Evolutionary conservation across 2,888 invertebrate species (phyloP).

Genomic region (Oligia latruncula): DNA sequence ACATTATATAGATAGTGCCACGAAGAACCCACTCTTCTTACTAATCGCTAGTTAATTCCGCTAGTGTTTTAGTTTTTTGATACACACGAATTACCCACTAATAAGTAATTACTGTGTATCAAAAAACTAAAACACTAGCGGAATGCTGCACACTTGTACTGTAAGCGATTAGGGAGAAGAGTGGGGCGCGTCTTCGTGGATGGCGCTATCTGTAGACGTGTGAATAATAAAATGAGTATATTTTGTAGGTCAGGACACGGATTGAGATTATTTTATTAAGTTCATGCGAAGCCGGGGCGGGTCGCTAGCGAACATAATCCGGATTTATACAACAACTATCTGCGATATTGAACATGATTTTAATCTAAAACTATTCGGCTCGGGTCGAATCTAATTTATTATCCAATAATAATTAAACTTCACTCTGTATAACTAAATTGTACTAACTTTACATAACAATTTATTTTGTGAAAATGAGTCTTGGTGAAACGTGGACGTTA

Average conservation of each 20-base stretch:
- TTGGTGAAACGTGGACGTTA: slow-evolving; percentile 36
- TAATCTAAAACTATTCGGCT: slow-evolving; percentile 50
- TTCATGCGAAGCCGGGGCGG: slow-evolving; percentile 45
- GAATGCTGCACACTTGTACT: too few relatives aligned
- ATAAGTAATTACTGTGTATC: too few relatives aligned
- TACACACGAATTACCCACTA: too few relatives aligned
- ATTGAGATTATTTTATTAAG: slow-evolving; percentile 47
- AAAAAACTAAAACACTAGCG: too few relatives aligned
- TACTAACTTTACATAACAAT: slow-evolving; percentile 42
- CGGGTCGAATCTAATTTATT: slow-evolving; percentile 48
- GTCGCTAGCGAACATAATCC: slow-evolving; percentile 61
- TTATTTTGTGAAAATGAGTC: slow-evolving; percentile 45
- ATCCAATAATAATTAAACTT: slow-evolving; percentile 50
- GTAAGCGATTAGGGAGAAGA: too few relatives aligned
- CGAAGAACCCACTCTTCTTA: too few relatives aligned
- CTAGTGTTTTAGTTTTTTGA: too few relatives aligned
- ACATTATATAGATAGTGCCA: background rate
- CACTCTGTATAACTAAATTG: slow-evolving; percentile 28
- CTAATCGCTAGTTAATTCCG: too few relatives aligned
- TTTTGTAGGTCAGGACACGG: slow-evolving; percentile 16
- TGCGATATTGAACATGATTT: slow-evolving; percentile 57
- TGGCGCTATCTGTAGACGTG: too few relatives aligned
- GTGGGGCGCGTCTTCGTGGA: too few relatives aligned
- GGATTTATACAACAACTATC: slow-evolving; percentile 62
- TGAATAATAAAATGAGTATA: slow-evolving; percentile 24